These are phyloP conservation scores for Gandaritis pyraliata DNA, from an alignment of 2,888 invertebrate species.

Conservation along the genomic window DNA sequence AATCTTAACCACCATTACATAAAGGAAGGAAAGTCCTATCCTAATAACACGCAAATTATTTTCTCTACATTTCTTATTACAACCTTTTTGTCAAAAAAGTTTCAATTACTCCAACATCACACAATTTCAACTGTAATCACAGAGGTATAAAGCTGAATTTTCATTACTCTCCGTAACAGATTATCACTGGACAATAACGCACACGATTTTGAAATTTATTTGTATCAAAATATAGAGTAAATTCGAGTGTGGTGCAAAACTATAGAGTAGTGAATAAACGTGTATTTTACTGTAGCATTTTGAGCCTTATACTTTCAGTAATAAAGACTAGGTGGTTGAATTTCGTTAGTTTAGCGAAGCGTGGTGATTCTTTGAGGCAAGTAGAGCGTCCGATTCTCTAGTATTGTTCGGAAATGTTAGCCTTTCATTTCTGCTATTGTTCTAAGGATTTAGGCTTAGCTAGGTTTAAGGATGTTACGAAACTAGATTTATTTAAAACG, in stretches of 20 bases:
- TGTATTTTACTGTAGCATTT: conserved; percentile 1
- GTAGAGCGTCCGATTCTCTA: conserved; percentile 41
- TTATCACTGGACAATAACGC: background rate
- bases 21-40: conserved; percentile 13
- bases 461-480: conserved; percentile 16
- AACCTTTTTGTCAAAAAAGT: conserved; percentile 17
- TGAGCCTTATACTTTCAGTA: conserved; percentile 5
- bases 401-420: conserved; percentile 40
- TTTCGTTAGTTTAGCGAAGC: conserved; percentile 30
- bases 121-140: conserved; percentile 3
- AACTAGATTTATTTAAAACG: too few species aligned
- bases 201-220: background rate
- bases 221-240: background rate
- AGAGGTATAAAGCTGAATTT: background rate
- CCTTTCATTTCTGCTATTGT: conserved; percentile 33
- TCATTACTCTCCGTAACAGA: background rate
- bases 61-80: conserved; percentile 15
- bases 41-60: conserved; percentile 14
- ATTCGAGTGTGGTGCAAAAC: background rate
- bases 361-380: conserved; percentile 40
- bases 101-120: conserved; percentile 3
- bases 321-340: conserved; percentile 16
- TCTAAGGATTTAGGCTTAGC: conserved; percentile 23
- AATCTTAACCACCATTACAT: conserved; percentile 5
- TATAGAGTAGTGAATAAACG: background rate